Evolutionary conservation across 2,888 invertebrate species (phyloP).

Genomic region (Cacoxenus indagator): DNA sequence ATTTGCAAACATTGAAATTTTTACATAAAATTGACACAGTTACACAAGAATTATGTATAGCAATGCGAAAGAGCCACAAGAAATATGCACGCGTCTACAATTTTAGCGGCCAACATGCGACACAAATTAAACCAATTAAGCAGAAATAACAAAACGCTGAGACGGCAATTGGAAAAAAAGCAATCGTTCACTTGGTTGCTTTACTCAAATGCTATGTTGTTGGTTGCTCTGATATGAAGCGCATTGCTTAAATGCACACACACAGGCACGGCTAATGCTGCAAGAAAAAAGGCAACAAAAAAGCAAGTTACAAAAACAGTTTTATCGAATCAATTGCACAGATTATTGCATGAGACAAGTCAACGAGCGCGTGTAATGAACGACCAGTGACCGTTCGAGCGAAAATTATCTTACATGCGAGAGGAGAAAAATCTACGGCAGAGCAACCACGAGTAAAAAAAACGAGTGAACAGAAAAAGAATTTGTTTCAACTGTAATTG

Average conservation of each 20-base stretch:
- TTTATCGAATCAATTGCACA: conserved; percentile 5
- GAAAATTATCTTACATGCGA: conserved; percentile 17
- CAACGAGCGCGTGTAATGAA: background rate
- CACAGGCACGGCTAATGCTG: background rate
- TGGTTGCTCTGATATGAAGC: conserved; percentile 11
- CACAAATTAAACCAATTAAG: conserved; percentile 60
- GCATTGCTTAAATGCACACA: conserved; percentile 17
- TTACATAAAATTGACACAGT: conserved; percentile 55
- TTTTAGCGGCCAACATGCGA: conserved; percentile 37
- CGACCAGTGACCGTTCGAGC: background rate
- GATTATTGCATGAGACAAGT: conserved; percentile 19
- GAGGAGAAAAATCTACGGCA: background rate
- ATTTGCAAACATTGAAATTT: conserved; percentile 31
- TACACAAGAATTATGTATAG: conserved; percentile 52
- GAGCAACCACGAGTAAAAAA: background rate
- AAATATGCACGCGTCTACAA: conserved; percentile 9
- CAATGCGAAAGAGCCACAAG: conserved; percentile 48
- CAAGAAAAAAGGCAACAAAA: background rate
- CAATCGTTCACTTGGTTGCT: background rate
- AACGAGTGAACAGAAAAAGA: background rate
- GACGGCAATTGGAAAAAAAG: background rate
- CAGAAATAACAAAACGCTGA: conserved; percentile 22
- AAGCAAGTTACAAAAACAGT: conserved; percentile 5
- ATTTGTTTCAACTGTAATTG: conserved; percentile 47
- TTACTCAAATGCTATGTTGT: too few relatives aligned